Evolutionary conservation across 2,797 vertebrate species (phyloP).

Genomic region (Galago senegalensis): DNA sequence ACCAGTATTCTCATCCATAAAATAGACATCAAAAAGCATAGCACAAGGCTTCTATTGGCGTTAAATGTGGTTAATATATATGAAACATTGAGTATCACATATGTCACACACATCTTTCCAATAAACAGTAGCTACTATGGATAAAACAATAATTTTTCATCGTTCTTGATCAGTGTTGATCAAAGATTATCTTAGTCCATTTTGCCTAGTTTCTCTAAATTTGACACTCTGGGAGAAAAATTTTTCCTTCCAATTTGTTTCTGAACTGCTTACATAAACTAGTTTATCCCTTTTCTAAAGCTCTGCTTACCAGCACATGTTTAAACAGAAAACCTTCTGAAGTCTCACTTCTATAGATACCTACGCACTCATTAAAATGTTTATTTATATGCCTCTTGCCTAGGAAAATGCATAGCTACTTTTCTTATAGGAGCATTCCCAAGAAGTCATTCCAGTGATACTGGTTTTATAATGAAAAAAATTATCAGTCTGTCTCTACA

Average conservation of each 20-base stretch:
- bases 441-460: not conserved
- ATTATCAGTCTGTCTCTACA: not conserved
- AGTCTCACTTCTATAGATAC: not conserved
- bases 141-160: not conserved
- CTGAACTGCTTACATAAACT: not conserved
- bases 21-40: not conserved
- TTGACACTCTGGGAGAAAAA: not conserved
- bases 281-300: not conserved
- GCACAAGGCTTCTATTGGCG: not conserved
- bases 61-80: not conserved
- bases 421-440: not conserved
- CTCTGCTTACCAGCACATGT: not conserved
- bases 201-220: not conserved
- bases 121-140: not conserved
- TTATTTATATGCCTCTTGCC: not conserved
- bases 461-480: not conserved
- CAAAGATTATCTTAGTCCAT: not conserved
- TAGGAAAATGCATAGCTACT: not conserved
- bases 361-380: not conserved
- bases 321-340: not conserved
- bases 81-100: not conserved
- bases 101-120: not conserved
- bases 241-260: not conserved
- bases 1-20: not conserved
- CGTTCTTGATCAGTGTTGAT: not conserved